Base-by-base conservation (phyloP, 1,140 invertebrate genomes). In the Trichoplusia ni region DNA sequence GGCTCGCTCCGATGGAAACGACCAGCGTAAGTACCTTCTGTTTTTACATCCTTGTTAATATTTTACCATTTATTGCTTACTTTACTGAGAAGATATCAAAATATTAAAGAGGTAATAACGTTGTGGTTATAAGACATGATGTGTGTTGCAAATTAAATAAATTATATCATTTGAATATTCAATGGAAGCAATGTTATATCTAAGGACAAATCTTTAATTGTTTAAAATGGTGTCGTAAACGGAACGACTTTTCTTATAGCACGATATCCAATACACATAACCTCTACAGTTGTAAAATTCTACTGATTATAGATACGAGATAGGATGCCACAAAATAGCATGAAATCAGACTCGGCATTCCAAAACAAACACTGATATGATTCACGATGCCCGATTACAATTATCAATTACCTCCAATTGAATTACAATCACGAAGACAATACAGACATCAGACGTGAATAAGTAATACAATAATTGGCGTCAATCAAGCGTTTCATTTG, bases 21-120 rank as follows among this genome's bases (percentile, higher is more conserved):
- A 88, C 73, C 91, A 91, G 75, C 90, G 91, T 92, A 82, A 92
- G 91, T 91, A 61, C 35, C 29, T 51, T 40, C 18, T 51, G 16
- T 37, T 31, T 49, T 49, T 49, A 49, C 14, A 49, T 49, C 14
- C 25, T 31, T 16, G 25, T 49, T 49, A 18, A 29, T 49, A 49
- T 23, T 16, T 42, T 16, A 42, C 25, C 29, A n/a, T 49, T 49
- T 49, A 47, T 8, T 27, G 44, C 23, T 14, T 16, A 25, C 23
- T 47, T 14, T 16, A 25, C 8, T 42, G 8, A 42, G 40, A n/a
- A n/a, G 40, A 42, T 16, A 42, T 47, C 44, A 29, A 27, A 47
- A 8, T 25, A 13, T 29, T 18, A 29, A 29, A 18, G 46, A 29
- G 14, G n/a, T 1, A 16, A 31, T 29, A 31, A 13, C n/a, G n/a